Evolutionary conservation across 1,140 invertebrate genomes (phyloP).

Genomic region (Drosophila sp.): DNA sequence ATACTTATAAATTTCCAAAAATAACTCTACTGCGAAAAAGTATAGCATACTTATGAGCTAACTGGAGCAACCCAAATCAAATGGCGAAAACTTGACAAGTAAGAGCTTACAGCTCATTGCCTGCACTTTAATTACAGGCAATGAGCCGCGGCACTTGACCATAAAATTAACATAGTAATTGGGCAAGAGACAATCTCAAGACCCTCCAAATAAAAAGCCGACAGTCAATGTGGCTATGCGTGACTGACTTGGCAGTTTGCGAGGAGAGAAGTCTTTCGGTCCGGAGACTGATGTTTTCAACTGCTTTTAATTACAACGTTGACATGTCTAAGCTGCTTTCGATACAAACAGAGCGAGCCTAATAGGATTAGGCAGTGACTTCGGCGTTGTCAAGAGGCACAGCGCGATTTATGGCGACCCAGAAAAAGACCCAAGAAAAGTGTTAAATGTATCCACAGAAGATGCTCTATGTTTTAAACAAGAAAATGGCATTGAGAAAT

Average conservation of each 20-base stretch:
- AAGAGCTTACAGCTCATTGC: slow-evolving; percentile 35
- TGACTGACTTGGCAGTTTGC: slow-evolving; percentile 66
- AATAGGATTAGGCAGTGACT: slow-evolving; percentile 66
- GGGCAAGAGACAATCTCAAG: slow-evolving; percentile 29
- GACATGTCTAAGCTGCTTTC: slow-evolving; percentile 78
- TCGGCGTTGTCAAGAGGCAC: slow-evolving; percentile 44
- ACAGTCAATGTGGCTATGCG: slow-evolving; percentile 57
- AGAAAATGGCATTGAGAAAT: slow-evolving; percentile 58
- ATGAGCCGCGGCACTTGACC: slow-evolving; percentile 50
- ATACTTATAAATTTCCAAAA: too few relatives aligned
- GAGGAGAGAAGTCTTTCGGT: not conserved
- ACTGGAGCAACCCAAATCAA: slow-evolving; percentile 21
- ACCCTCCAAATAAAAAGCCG: slow-evolving; percentile 46
- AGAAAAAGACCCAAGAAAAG: slow-evolving; percentile 23
- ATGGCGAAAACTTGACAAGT: slow-evolving; percentile 30
- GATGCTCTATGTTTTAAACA: slow-evolving; percentile 50
- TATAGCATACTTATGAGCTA: too few relatives aligned
- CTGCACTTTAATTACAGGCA: slow-evolving; percentile 58
- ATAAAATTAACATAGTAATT: slow-evolving; percentile 78
- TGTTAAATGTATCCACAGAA: slow-evolving; percentile 29
- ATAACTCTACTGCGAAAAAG: too few relatives aligned
- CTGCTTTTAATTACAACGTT: slow-evolving; percentile 79
- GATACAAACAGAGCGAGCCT: slow-evolving; percentile 67
- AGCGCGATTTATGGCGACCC: slow-evolving; percentile 34
- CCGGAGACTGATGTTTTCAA: slow-evolving; percentile 64